A percentile compares a stretch with the other conserved stretches of the same genome.
These are phyloP conservation scores for Drosophila takahashii DNA, from an alignment of 1,140 invertebrate species.

Conservation along the genomic window DNA sequence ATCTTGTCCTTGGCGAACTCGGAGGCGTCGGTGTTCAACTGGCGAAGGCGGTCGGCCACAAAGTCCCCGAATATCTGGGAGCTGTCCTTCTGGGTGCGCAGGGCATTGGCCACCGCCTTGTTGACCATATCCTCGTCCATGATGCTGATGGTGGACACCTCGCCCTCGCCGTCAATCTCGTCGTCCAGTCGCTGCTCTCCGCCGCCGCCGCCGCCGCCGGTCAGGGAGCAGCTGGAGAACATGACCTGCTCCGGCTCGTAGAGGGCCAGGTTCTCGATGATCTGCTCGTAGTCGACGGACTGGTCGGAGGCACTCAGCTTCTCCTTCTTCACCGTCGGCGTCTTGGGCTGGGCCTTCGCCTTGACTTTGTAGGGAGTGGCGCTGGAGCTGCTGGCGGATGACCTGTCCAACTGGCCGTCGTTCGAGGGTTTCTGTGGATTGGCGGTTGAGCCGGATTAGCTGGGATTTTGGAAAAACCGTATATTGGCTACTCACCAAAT, in stretches of 20 bases:
- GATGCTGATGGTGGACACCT: slow-evolving; percentile 5
- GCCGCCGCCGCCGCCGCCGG: slow-evolving; percentile 10
- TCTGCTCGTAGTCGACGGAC: slow-evolving; percentile 60
- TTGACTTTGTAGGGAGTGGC: slow-evolving; percentile 3
- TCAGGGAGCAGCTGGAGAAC: slow-evolving; percentile 41
- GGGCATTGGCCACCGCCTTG: slow-evolving; percentile 57
- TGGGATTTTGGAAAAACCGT: not conserved
- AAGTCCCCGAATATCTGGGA: slow-evolving; percentile 70
- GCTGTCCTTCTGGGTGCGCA: slow-evolving; percentile 49
- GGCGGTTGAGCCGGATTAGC: not conserved
- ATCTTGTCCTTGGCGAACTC: slow-evolving; percentile 69
- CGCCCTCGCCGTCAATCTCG: slow-evolving; percentile 2
- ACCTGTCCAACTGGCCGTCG: not conserved
- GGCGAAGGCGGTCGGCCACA: slow-evolving; percentile 66
- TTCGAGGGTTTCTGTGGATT: not conserved
- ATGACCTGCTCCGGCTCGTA: slow-evolving; percentile 65
- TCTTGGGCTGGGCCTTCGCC: not conserved
- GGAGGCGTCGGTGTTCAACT: slow-evolving; percentile 43
- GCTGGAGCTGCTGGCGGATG: slow-evolving; percentile 2
- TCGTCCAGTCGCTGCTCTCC: slow-evolving; percentile 17
- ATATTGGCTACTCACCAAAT: not conserved
- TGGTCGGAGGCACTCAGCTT: not conserved
- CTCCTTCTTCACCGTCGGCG: slow-evolving; percentile 11
- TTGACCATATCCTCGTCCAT: slow-evolving; percentile 65
- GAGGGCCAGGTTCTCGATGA: slow-evolving; percentile 63